These are phyloP conservation scores for Drosophila pruinosa DNA, from an alignment of 1,140 invertebrate species.

Conservation along the genomic window DNA sequence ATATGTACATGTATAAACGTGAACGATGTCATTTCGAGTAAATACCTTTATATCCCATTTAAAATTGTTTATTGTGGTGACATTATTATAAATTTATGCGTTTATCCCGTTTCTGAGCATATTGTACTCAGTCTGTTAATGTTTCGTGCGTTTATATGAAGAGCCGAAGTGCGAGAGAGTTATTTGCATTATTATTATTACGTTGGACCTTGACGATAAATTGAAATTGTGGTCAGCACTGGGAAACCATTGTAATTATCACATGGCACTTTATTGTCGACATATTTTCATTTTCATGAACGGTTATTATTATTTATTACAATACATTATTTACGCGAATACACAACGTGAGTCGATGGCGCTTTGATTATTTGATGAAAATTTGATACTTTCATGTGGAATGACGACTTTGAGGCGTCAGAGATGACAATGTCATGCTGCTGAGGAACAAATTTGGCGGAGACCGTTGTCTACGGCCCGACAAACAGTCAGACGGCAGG, in stretches of 20 bases:
- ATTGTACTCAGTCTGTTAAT: neutral
- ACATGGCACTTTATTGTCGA: neutral
- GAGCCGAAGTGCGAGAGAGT: neutral
- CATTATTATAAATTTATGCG: neutral
- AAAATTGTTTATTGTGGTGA: neutral
- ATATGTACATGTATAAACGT: neutral
- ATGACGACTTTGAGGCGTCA: neutral
- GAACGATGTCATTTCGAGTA: neutral
- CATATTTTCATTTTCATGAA: neutral
- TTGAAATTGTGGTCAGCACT: neutral
- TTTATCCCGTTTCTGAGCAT: neutral
- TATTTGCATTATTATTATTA: neutral
- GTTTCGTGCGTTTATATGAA: neutral
- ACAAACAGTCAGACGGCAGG: slow-evolving; percentile 5
- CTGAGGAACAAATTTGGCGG: slow-evolving; percentile 3
- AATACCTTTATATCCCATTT: neutral
- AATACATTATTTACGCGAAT: no score
- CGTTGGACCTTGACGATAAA: neutral
- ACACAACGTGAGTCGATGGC: neutral
- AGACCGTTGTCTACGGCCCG: neutral
- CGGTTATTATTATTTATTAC: no score
- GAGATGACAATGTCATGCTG: neutral
- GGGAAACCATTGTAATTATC: neutral
- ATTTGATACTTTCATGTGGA: neutral
- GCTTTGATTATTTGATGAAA: neutral